Percentiles rank a stretch among this genome's conserved stretches.
Evolutionary conservation across 2,888 invertebrate genomes (phyloP).

Genomic region (Callyntrura sp.): DNA sequence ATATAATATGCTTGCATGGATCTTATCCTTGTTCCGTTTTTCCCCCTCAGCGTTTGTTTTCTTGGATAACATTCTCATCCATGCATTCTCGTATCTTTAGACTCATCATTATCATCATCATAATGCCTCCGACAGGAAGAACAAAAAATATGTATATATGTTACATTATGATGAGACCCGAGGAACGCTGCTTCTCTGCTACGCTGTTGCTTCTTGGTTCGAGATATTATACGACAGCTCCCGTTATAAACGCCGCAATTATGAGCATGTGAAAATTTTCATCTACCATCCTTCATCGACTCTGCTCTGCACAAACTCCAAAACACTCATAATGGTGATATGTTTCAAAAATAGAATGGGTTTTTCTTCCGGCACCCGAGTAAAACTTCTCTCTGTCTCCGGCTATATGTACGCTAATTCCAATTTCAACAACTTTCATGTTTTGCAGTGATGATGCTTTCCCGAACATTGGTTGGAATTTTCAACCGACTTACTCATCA

Average conservation of each 20-base stretch:
- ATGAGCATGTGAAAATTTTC: slow-evolving; percentile 24
- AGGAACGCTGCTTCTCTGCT: no score
- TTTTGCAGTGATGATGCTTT: background rate
- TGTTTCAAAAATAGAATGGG: slow-evolving; percentile 72
- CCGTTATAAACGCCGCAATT: background rate
- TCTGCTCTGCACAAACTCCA: slow-evolving; percentile 17
- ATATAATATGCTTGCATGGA: slow-evolving; percentile 10
- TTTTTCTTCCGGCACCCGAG: slow-evolving; percentile 60
- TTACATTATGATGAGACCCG: background rate
- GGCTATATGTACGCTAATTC: slow-evolving; percentile 48
- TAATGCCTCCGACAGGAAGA: background rate
- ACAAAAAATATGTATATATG: background rate
- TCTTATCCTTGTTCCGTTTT: slow-evolving; percentile 48
- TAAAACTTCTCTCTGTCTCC: background rate
- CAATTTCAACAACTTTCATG: slow-evolving; percentile 52
- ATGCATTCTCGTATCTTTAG: slow-evolving; percentile 24
- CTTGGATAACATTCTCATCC: slow-evolving; percentile 56
- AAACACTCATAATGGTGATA: slow-evolving; percentile 46
- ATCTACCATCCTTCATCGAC: slow-evolving; percentile 56
- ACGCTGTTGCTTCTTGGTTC: background rate
- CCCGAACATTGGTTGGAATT: slow-evolving; percentile 54
- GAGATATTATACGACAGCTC: background rate
- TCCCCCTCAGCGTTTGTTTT: slow-evolving; percentile 14
- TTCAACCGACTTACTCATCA: slow-evolving; percentile 47
- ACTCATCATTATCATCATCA: background rate